These are phyloP conservation scores for Sciurus niger DNA, from an alignment of 2,113 vertebrate species.

Conservation along the genomic window DNA sequence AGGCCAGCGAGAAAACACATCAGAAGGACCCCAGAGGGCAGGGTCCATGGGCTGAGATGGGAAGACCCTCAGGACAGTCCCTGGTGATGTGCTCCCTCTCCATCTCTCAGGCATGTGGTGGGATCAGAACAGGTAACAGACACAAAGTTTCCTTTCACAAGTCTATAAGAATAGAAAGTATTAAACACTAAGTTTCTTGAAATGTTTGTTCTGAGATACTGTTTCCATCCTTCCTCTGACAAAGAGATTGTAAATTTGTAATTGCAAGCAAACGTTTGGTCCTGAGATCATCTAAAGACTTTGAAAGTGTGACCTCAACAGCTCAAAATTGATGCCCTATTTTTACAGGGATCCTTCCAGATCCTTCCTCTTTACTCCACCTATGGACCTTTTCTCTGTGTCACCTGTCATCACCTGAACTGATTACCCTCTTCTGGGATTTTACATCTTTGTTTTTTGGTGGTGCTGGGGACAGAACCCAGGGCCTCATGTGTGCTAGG, in stretches of 20 bases:
- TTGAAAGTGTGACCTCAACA: background rate
- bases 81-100: background rate
- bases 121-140: background rate
- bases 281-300: background rate
- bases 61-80: background rate
- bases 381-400: background rate
- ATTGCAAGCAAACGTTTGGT: background rate
- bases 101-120: background rate
- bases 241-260: slow-evolving; percentile 5
- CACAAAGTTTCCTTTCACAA: background rate
- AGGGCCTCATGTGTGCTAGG: background rate
- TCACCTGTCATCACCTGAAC: background rate
- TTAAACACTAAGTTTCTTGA: background rate
- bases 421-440: background rate
- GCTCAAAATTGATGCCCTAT: background rate
- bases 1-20: background rate
- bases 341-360: background rate
- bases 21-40: background rate
- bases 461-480: background rate
- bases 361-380: background rate
- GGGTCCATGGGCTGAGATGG: background rate
- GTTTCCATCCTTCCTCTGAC: background rate
- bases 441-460: background rate
- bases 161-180: slow-evolving; percentile 11
- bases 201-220: background rate